Conservation (phyloP, 1,140 invertebrate species). For the Tribolium castaneum region DNA sequence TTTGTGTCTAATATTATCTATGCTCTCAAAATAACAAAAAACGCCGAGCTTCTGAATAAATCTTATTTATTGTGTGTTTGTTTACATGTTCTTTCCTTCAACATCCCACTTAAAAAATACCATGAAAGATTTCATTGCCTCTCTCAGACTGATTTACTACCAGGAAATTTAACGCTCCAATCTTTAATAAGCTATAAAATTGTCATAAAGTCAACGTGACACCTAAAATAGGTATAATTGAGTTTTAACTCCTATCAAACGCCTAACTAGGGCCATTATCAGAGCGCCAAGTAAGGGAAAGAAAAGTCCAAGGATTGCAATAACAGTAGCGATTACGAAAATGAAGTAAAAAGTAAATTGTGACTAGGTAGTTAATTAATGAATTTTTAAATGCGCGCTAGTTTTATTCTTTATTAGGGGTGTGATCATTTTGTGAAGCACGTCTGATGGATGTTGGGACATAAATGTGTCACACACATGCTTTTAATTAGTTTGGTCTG, state of each 20-base stretch:
- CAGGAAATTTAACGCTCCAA: constrained; percentile 3
- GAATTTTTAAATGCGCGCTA: neutral
- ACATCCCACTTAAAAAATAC: neutral
- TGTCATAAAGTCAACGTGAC: constrained; percentile 24
- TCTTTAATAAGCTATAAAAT: constrained; percentile 32
- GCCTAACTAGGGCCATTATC: neutral
- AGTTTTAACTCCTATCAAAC: constrained; percentile 13
- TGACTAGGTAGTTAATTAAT: neutral
- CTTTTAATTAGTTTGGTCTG: neutral
- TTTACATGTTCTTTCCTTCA: neutral
- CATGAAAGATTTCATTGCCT: constrained; percentile 3
- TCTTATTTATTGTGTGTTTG: neutral
- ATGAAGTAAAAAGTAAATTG: neutral
- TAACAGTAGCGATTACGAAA: neutral
- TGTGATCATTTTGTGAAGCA: no score
- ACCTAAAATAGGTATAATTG: constrained; percentile 9
- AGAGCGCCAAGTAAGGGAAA: neutral
- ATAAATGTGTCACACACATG: neutral
- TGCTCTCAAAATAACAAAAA: neutral
- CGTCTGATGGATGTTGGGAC: no score
- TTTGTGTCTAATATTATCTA: neutral
- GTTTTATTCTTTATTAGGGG: neutral
- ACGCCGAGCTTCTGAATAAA: neutral
- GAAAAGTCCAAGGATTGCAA: neutral
- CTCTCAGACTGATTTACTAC: constrained; percentile 7